Base-by-base conservation (phyloP, 2,888 invertebrate genomes). In the Philhelius pedissequus region DNA sequence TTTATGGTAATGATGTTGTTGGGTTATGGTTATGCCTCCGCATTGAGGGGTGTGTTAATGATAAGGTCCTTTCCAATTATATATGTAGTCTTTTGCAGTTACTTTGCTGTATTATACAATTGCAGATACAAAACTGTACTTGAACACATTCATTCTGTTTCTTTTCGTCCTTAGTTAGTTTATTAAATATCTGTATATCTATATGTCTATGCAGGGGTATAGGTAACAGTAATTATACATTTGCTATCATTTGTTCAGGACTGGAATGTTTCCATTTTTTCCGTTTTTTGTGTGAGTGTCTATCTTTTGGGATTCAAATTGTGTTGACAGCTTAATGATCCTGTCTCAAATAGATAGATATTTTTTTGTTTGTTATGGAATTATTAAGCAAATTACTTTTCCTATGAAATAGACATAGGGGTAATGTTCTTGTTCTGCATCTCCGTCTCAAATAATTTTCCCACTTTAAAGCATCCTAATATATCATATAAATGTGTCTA, bases 1-100 rank as follows among this genome's bases (percentile, higher is more conserved):
- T 82, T 82, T 82, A 82, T 82, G 82, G 52, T 82, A 77, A 82
- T 82, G 77, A 68, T 54, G 71, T 58, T 58, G 13, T 9, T n/a
- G n/a, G n/a, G n/a, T 6, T 1, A 5, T 30, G 18, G 22, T 20
- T 15, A 4, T 25, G 9, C n/a, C n/a, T n/a, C n/a, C n/a, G 8
- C 32, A 25, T 38, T 22, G 22, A 22, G 8, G 13, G n/a, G n/a
- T n/a, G 22, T 58, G 38, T 58, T 58, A 38, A 40, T 25, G 38
- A 58, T 58, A 22, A 38, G 40, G 58, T 58, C 22, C n/a, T 25
- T 48, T 6, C 22, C 15, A 30, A 11, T 11, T 15, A 30, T 38
- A 22, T 4, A 4, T 25, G 18, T 32, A 22, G 11, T 56, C 11
- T 58, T 13, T 9, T n/a, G 8, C 1, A 22, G 38, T 56, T 56